Conservation (phyloP, 2,797 vertebrate genomes). For the Thamnophis elegans region DNA sequence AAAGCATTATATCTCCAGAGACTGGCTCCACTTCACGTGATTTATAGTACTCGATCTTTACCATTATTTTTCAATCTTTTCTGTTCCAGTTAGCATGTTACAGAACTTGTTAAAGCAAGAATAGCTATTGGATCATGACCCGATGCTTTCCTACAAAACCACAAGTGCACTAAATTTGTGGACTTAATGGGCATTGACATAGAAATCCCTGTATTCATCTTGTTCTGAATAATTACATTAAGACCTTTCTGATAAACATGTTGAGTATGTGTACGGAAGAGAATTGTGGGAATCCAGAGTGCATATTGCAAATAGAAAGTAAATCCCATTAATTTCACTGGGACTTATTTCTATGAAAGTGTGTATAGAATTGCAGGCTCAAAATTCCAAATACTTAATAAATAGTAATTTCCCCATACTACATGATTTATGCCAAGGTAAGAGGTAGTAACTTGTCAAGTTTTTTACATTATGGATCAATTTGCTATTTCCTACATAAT, state of each 20-base stretch:
- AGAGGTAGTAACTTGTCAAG: conserved; percentile 16
- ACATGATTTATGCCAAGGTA: background rate
- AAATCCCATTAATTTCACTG: background rate
- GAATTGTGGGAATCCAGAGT: background rate
- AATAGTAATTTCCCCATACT: background rate
- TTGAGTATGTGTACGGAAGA: background rate
- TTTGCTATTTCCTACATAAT: background rate
- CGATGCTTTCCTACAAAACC: background rate
- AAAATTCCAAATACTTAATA: background rate
- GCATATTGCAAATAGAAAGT: background rate
- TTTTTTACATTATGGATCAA: conserved; percentile 20
- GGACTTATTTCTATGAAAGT: background rate
- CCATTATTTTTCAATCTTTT: background rate
- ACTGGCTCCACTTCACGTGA: background rate
- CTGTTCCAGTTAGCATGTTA: background rate
- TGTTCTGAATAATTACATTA: background rate
- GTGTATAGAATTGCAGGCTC: background rate
- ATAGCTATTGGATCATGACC: background rate
- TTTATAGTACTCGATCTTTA: background rate
- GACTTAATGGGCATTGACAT: background rate
- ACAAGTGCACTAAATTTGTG: background rate
- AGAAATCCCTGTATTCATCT: background rate
- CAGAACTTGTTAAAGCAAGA: background rate
- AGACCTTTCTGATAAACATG: background rate
- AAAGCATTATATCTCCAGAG: background rate